These are phyloP conservation scores for Athalia cordata DNA, from an alignment of 2,888 invertebrate genomes.

Conservation along the genomic window DNA sequence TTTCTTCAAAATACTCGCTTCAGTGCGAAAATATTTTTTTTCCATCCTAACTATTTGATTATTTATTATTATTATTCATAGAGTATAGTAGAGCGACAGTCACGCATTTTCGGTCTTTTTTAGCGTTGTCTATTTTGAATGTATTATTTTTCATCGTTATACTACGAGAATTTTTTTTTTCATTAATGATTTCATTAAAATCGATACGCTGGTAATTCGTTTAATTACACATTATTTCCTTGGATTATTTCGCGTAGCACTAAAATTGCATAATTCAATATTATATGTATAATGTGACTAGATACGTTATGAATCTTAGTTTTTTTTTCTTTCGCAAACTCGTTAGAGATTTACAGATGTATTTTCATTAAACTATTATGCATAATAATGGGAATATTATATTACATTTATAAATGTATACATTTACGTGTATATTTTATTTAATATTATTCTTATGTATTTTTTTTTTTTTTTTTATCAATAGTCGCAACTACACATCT, in stretches of 20 bases:
- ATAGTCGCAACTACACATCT: neutral
- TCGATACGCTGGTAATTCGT: neutral
- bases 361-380: neutral
- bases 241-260: neutral
- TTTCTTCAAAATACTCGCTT: neutral
- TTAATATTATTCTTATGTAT: neutral
- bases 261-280: neutral
- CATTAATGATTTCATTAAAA: neutral
- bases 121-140: no score
- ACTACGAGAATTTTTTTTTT: neutral
- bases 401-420: neutral
- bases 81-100: no score
- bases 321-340: neutral
- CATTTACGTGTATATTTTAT: neutral
- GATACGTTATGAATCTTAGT: neutral
- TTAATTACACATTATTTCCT: conserved; percentile 4
- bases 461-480: neutral
- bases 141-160: neutral
- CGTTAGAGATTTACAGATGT: neutral
- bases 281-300: conserved; percentile 34
- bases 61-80: no score
- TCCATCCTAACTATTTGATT: no score
- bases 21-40: no score
- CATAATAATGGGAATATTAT: neutral
- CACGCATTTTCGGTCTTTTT: no score